A percentile compares a stretch with the other conserved stretches of the same genome.
Conservation (phyloP, 2,113 vertebrate genomes). For the Ceratotherium simum region DNA sequence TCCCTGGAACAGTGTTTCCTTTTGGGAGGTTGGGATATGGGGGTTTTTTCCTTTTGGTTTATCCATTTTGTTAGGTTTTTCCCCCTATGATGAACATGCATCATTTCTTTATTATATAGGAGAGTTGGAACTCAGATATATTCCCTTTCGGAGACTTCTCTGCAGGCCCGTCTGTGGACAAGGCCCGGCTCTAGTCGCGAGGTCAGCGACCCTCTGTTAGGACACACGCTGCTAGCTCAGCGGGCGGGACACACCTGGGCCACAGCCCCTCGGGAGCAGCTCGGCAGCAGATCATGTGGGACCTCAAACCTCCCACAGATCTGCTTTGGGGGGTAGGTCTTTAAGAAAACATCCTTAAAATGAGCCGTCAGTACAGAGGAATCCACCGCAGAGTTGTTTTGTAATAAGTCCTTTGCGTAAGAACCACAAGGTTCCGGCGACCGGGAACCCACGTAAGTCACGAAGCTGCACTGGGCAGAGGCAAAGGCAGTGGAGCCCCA, state of each 20-base stretch:
- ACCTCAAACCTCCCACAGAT: neutral
- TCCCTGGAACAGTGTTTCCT: neutral
- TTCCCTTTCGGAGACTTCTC: accelerated
- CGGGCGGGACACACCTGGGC: too few relatives aligned
- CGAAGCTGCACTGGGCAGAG: neutral
- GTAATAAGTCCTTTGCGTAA: neutral
- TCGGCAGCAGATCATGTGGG: too few relatives aligned
- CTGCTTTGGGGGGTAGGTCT: neutral
- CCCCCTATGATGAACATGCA: accelerated
- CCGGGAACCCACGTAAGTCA: accelerated
- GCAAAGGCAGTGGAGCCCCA: neutral
- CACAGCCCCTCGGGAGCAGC: neutral
- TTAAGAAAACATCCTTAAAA: neutral
- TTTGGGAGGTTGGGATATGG: accelerated
- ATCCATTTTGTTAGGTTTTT: too few relatives aligned
- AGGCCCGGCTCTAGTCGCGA: accelerated
- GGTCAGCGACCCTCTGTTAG: neutral
- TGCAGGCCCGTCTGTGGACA: neutral
- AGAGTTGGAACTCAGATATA: too few relatives aligned
- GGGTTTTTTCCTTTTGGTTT: neutral
- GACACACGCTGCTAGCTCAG: too few relatives aligned
- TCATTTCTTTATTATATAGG: neutral
- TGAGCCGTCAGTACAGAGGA: accelerated
- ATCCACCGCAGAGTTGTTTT: neutral
- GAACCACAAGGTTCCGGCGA: too few relatives aligned